phyloP scores from a whole-genome alignment of 2,888 invertebrate genomes.

The Invenusta paracnida region DNA sequence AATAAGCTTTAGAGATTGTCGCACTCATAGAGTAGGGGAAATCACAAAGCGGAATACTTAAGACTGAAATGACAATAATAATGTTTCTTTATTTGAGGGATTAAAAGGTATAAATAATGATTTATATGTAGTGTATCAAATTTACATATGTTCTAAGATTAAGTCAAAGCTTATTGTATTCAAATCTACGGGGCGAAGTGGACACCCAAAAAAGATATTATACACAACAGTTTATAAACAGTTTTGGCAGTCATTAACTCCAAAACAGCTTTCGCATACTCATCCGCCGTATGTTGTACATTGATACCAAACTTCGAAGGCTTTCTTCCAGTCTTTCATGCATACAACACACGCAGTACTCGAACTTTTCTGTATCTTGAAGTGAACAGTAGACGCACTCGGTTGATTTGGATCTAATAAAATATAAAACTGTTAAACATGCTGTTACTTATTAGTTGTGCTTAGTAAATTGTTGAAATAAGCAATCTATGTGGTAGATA shows the following conservation, averaged over 20 bases:
- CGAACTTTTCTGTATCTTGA: not conserved
- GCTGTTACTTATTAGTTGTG: conserved; percentile 16
- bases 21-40: too few relatives aligned
- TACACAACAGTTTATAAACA: not conserved
- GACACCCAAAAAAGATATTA: not conserved
- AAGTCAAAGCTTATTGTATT: not conserved
- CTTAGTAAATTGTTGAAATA: conserved; percentile 18
- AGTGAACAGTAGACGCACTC: conserved; percentile 1
- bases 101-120: conserved; percentile 2
- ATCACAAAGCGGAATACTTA: not conserved
- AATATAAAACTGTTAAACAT: conserved; percentile 13
- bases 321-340: conserved; percentile 7
- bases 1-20: too few relatives aligned
- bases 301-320: not conserved
- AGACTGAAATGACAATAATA: not conserved
- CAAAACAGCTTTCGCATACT: conserved; percentile 13
- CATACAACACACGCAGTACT: not conserved
- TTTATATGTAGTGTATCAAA: not conserved
- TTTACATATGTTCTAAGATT: not conserved
- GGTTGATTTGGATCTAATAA: conserved; percentile 7
- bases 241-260: conserved; percentile 22
- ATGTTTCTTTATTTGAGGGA: conserved; percentile 1
- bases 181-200: conserved; percentile 1
- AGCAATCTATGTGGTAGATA: not conserved
- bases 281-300: conserved; percentile 8